Conservation (phyloP, 2,113 vertebrate species). For the Anthoscopus minutus region DNA sequence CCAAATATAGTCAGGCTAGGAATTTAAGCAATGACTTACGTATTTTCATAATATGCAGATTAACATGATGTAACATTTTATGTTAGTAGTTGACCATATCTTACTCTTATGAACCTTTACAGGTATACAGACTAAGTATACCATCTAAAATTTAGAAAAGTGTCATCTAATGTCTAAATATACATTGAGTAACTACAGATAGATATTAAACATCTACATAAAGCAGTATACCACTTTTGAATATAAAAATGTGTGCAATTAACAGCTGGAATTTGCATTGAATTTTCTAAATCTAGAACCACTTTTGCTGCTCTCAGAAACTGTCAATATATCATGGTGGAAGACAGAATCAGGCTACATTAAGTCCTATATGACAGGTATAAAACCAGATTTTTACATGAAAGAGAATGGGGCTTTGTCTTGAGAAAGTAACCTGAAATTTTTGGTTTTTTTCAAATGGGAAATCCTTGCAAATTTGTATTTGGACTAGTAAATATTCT, state of each 20-base stretch:
- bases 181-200: conserved; percentile 21
- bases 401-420: not conserved
- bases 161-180: not conserved
- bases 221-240: not conserved
- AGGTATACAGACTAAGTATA: not conserved
- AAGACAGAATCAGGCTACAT: not conserved
- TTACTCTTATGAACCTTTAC: not conserved
- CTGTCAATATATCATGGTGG: not conserved
- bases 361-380: not conserved
- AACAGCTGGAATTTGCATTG: conserved; percentile 5
- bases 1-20: not conserved
- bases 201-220: not conserved
- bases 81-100: not conserved
- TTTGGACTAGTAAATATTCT: not conserved
- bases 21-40: not conserved
- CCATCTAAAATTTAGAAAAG: not conserved
- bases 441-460: not conserved
- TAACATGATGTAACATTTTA: not conserved
- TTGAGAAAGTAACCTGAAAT: not conserved
- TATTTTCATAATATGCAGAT: not conserved
- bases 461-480: not conserved
- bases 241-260: conserved; percentile 9
- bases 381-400: not conserved
- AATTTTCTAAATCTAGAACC: not conserved
- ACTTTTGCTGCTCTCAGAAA: not conserved